Conservation (phyloP, 2,888 invertebrate species). For the Acanthopleura granulata region DNA sequence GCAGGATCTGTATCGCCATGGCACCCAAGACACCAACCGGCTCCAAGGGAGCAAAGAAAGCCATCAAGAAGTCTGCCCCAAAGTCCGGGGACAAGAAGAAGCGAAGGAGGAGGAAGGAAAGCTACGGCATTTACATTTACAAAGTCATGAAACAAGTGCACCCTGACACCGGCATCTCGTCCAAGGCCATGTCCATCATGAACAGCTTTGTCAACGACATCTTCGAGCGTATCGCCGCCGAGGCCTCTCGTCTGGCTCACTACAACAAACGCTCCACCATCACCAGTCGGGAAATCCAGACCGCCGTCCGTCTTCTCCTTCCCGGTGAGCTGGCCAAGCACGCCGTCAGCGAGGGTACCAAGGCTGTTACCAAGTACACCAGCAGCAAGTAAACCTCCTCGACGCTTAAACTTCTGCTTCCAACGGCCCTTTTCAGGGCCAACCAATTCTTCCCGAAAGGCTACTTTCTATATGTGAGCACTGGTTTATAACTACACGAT, state of each 20-base stretch:
- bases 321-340: slow-evolving; percentile 5
- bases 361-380: slow-evolving; percentile 51
- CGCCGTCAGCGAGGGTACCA: slow-evolving; percentile 8
- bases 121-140: slow-evolving; percentile 55
- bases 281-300: slow-evolving; percentile 75
- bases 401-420: too few species aligned
- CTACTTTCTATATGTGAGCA: too few species aligned
- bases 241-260: slow-evolving; percentile 53
- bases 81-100: slow-evolving; percentile 52
- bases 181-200: slow-evolving; percentile 6
- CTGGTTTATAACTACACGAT: too few species aligned
- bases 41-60: slow-evolving; percentile 48
- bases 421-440: too few species aligned
- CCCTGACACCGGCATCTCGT: slow-evolving; percentile 57
- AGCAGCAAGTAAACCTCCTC: slow-evolving; percentile 42
- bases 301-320: background rate
- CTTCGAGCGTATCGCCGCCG: slow-evolving; percentile 61
- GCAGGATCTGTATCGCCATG: slow-evolving; percentile 21
- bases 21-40: slow-evolving; percentile 34
- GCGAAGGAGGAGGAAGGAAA: slow-evolving; percentile 48
- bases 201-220: slow-evolving; percentile 60
- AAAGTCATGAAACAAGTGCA: slow-evolving; percentile 62
- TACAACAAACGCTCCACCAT: slow-evolving; percentile 66
- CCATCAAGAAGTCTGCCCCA: slow-evolving; percentile 43
- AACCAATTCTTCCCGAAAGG: too few species aligned